Evolutionary conservation across 2,888 invertebrate species (phyloP).

Genomic region (Troglohyphantes excavatus): DNA sequence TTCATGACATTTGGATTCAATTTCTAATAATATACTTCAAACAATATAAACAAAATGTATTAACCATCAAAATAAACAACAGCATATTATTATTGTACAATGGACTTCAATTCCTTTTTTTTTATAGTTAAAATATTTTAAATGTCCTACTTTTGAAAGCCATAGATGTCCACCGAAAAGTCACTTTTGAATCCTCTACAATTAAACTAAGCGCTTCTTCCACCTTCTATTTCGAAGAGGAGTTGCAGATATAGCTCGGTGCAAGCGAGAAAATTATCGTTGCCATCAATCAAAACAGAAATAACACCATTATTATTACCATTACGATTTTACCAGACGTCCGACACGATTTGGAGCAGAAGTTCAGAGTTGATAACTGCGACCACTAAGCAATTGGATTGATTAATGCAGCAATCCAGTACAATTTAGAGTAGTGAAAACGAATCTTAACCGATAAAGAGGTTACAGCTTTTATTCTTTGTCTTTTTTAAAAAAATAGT

Average conservation of each 20-base stretch:
- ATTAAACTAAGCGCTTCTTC: conserved; percentile 29
- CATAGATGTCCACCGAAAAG: not conserved
- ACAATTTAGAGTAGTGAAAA: conserved; percentile 19
- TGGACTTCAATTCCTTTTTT: no score
- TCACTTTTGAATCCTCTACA: not conserved
- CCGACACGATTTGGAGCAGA: conserved; percentile 73
- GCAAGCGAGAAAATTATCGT: conserved; percentile 51
- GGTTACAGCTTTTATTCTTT: conserved; percentile 37
- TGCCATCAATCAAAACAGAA: conserved; percentile 66
- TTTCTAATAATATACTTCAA: no score
- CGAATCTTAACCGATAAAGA: conserved; percentile 43
- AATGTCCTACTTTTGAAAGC: not conserved
- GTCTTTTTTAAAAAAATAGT: not conserved
- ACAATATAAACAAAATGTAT: no score
- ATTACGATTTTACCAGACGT: conserved; percentile 41
- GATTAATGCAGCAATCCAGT: conserved; percentile 68
- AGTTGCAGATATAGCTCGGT: conserved; percentile 35
- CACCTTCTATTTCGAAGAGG: not conserved
- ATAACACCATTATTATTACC: conserved; percentile 65
- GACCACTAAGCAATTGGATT: conserved; percentile 31
- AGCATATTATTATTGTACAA: no score
- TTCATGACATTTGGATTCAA: no score
- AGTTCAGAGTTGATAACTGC: conserved; percentile 70
- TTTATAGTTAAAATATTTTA: no score
- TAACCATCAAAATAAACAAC: no score